phyloP scores from a whole-genome alignment of 1,140 invertebrate genomes.

The Stratiolaelaps scimitus region DNA sequence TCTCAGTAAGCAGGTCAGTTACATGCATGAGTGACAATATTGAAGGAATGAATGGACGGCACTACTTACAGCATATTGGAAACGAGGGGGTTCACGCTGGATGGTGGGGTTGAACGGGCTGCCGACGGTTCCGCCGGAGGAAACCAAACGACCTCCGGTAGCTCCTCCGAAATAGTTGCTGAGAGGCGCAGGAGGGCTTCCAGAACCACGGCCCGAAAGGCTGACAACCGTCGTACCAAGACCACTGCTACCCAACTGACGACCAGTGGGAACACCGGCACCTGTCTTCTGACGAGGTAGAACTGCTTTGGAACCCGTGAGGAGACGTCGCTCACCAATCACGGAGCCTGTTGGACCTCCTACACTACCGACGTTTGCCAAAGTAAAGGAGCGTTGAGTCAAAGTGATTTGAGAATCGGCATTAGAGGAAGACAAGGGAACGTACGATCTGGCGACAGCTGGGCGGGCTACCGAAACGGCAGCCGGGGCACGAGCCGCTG shows the following conservation, averaged over 20 bases:
- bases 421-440: conserved; percentile 5
- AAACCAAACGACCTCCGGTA: not conserved
- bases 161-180: conserved; percentile 7
- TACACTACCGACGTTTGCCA: conserved; percentile 20
- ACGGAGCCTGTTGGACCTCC: conserved; percentile 22
- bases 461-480: not conserved
- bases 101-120: conserved; percentile 23
- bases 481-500: not conserved
- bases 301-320: conserved; percentile 12
- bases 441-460: not conserved
- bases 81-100: conserved; percentile 5
- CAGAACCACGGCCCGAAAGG: not conserved
- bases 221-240: conserved; percentile 15
- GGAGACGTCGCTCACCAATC: conserved; percentile 23
- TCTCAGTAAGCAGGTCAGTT: too few relatives aligned
- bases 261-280: conserved; percentile 7
- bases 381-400: conserved; percentile 7
- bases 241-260: not conserved
- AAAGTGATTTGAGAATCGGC: conserved; percentile 6
- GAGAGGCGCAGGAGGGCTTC: conserved; percentile 1
- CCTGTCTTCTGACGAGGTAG: conserved; percentile 8
- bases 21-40: too few relatives aligned
- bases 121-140: not conserved
- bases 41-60: too few relatives aligned
- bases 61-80: conserved; percentile 26